These are phyloP conservation scores for Criorhina ranunculi DNA, from an alignment of 2,888 invertebrate genomes.

Conservation along the genomic window DNA sequence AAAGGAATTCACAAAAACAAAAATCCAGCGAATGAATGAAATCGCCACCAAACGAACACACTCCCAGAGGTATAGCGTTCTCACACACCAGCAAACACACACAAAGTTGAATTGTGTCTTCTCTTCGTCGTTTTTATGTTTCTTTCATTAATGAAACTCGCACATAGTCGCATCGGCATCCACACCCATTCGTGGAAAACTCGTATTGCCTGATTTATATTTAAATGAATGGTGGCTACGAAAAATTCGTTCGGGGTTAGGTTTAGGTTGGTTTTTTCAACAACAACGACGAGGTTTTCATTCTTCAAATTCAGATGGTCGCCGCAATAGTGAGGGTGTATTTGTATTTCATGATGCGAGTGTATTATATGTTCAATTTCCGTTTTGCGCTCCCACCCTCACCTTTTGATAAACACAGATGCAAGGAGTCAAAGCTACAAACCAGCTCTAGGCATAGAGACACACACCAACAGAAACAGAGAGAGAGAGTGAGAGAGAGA, in stretches of 20 bases:
- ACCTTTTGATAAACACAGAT: constrained; percentile 32
- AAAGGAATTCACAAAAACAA: constrained; percentile 48
- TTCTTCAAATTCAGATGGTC: constrained; percentile 57
- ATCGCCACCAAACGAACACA: constrained; percentile 59
- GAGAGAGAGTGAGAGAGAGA: constrained; percentile 29
- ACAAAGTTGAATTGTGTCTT: constrained; percentile 18
- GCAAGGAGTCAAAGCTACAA: background rate
- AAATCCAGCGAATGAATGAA: constrained; percentile 67
- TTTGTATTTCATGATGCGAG: constrained; percentile 5
- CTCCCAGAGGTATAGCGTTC: background rate
- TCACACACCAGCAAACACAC: constrained; percentile 22
- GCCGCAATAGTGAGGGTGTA: constrained; percentile 10
- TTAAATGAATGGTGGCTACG: constrained; percentile 73
- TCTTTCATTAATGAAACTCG: constrained; percentile 75
- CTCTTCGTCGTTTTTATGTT: constrained; percentile 41
- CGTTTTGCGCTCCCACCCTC: constrained; percentile 74
- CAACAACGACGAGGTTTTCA: constrained; percentile 58
- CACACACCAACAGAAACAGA: background rate
- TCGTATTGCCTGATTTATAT: constrained; percentile 76
- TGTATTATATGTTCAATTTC: constrained; percentile 70
- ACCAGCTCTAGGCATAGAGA: background rate
- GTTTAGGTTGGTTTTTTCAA: constrained; percentile 55
- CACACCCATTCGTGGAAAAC: constrained; percentile 69
- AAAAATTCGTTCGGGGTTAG: constrained; percentile 68
- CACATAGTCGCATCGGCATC: constrained; percentile 44